Evolutionary conservation across 2,113 vertebrate genomes (phyloP), one percentile per base, ranked within the genome.

Genomic region (Leptobrachium ailaonicum): DNA sequence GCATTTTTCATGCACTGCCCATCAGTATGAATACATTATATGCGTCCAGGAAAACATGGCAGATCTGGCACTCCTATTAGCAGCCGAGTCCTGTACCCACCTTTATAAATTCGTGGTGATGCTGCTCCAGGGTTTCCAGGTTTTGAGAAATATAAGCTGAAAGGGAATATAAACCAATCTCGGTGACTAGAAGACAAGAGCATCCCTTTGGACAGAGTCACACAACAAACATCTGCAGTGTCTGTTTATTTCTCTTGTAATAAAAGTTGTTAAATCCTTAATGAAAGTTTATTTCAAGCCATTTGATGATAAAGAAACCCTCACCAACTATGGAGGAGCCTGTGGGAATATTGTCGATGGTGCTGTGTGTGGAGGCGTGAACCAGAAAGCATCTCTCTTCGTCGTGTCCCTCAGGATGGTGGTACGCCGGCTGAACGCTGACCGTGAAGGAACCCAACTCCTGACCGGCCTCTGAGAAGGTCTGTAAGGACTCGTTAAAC

Each of bases 301-400:
- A 50, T 50, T 50, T 5, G 47, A 8, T 50, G 8, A 50, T 43
- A 45, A 3, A 71, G 11, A 62, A 2, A 76, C 63, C 40, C 83
- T 78, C 84, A 97, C 96, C 94, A 82, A 83, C 89, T 82, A 98
- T 87, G 6, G 90, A 90, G 54, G 90, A 95, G 76, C 94, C 94
- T 71, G 88, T 90, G 1, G 90, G 90, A 2, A 83, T 82, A 0
- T 90, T 87, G 0, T 92, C 92, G 44, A 89, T 74, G 66, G 82
- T 71, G 45, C 94, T 82, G 0, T 82, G 84, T 86, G 90, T 95
- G 44, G 75, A 89, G 3, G 94, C 93, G 0, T 91, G 94, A 43
- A 98, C 89, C 12, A 94, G 74, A 68, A 94, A 8, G 73, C 93
- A 95, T 6, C 77, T 82, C 56, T 82, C 82, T 62, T 84, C n/a